These are phyloP conservation scores for Empidonax traillii DNA, from an alignment of 2,113 vertebrate genomes.

Conservation along the genomic window DNA sequence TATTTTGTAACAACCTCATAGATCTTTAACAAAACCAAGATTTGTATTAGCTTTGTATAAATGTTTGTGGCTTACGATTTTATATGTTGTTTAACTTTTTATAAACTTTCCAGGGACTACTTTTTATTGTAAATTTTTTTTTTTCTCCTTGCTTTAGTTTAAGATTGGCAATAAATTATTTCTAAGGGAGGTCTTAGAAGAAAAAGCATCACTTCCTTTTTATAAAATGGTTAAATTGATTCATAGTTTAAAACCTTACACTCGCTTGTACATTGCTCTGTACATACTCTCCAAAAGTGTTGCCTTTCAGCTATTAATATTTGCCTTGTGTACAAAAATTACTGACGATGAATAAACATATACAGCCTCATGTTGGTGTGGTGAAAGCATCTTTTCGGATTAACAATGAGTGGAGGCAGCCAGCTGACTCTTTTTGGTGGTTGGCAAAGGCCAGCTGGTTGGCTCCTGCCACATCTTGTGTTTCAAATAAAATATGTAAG, in stretches of 20 bases:
- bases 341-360: conserved; percentile 82
- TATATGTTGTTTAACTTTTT: conserved; percentile 74
- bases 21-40: conserved; percentile 64
- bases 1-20: conserved; percentile 75
- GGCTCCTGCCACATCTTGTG: background rate
- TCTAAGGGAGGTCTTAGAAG: conserved; percentile 63
- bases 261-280: conserved; percentile 74
- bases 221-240: conserved; percentile 60
- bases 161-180: conserved; percentile 82
- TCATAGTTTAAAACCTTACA: conserved; percentile 61
- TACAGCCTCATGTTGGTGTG: conserved; percentile 40
- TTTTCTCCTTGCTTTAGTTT: conserved; percentile 64
- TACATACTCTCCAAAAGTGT: conserved; percentile 74
- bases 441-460: background rate
- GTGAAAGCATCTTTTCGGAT: conserved; percentile 3
- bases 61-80: conserved; percentile 72
- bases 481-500: background rate
- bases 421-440: background rate
- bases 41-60: conserved; percentile 78
- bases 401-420: background rate
- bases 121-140: conserved; percentile 74
- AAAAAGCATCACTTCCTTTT: conserved; percentile 64
- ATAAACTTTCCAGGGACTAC: conserved; percentile 73
- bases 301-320: conserved; percentile 77
- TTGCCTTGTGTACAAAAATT: conserved; percentile 80